Evolutionary conservation across 2,113 vertebrate genomes (phyloP), one percentile per base, ranked within the genome.

Genomic region (Phainopepla nitens): DNA sequence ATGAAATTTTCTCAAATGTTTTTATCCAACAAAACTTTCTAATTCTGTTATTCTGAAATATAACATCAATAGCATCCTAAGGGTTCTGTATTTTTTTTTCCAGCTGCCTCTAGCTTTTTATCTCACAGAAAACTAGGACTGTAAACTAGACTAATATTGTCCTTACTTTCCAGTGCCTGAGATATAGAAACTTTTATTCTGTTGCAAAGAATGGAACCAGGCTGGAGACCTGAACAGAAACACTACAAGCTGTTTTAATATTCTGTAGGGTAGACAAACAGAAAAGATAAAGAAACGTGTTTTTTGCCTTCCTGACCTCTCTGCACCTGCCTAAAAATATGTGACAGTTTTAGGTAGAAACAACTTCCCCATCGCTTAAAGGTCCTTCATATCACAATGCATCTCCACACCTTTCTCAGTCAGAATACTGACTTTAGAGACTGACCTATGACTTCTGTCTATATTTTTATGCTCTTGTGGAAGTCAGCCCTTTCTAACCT

Each of bases 291-390:
- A 93, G 23, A 87, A 70, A 25, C 3, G 7, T 36, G 7, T 15
- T 73, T 88, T 94, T 77, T 56, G 44, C 36, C 18, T 89, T 76
- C 13, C 54, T 94, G 80, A 94, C 73, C 87, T 95, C 50, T 93
- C 27, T 83, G 10, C 56, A 73, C n/a, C 28, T 73, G 80, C 58
- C 64, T 78, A 91, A 95, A 94, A 92, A 95, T 90, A 91, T 0
- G 0, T 41, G 60, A 66, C 61, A 94, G 56, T 93, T 96, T 90
- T 87, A 65, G 41, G 45, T 41, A 76, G 94, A 87, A 91, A 76
- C 19, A 88, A 57, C 82, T 92, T 88, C 85, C 79, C 68, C 4
- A 0, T 69, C 85, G 49, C 75, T 94, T 86, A 96, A 72, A 85
- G 62, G 50, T 86, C 42, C 58, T 25, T 76, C 50, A 61, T 20